Percentiles rank a stretch among this genome's conserved stretches.
These are phyloP conservation scores for Drosophila teissieri DNA, from an alignment of 1,140 invertebrate species.

Conservation along the genomic window DNA sequence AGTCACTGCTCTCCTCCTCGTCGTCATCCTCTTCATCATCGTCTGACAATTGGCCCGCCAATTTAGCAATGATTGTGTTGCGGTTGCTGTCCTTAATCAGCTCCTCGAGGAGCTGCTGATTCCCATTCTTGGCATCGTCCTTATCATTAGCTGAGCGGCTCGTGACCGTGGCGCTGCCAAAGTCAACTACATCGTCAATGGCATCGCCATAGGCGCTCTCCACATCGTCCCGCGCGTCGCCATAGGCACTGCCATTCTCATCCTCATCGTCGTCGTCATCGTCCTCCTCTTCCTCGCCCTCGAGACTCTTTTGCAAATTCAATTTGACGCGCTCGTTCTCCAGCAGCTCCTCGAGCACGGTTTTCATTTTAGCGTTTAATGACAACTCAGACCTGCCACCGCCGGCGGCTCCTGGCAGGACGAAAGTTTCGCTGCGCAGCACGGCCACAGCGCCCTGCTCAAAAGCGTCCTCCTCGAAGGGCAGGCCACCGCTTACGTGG, in stretches of 20 bases:
- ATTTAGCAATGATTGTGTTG: slow-evolving; percentile 73
- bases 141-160: slow-evolving; percentile 35
- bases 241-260: slow-evolving; percentile 57
- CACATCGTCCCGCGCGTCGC: slow-evolving; percentile 67
- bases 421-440: slow-evolving; percentile 80
- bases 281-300: slow-evolving; percentile 52
- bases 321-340: slow-evolving; percentile 84
- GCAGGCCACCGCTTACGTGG: slow-evolving; percentile 64
- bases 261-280: slow-evolving; percentile 49
- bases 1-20: slow-evolving; percentile 70
- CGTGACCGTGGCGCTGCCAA: slow-evolving; percentile 35
- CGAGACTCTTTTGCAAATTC: slow-evolving; percentile 84
- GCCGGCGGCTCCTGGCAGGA: slow-evolving; percentile 46
- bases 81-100: slow-evolving; percentile 80
- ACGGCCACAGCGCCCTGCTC: slow-evolving; percentile 55
- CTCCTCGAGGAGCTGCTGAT: slow-evolving; percentile 74
- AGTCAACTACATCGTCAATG: slow-evolving; percentile 78
- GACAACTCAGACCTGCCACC: slow-evolving; percentile 73
- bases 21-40: slow-evolving; percentile 68
- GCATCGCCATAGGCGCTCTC: slow-evolving; percentile 72
- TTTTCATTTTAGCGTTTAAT: slow-evolving; percentile 85
- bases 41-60: slow-evolving; percentile 65
- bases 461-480: slow-evolving; percentile 60
- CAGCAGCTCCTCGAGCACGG: slow-evolving; percentile 83
- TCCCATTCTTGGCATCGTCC: slow-evolving; percentile 69